These are phyloP conservation scores for Megalops cyprinoides DNA, from an alignment of 2,797 vertebrate species.

Conservation along the genomic window DNA sequence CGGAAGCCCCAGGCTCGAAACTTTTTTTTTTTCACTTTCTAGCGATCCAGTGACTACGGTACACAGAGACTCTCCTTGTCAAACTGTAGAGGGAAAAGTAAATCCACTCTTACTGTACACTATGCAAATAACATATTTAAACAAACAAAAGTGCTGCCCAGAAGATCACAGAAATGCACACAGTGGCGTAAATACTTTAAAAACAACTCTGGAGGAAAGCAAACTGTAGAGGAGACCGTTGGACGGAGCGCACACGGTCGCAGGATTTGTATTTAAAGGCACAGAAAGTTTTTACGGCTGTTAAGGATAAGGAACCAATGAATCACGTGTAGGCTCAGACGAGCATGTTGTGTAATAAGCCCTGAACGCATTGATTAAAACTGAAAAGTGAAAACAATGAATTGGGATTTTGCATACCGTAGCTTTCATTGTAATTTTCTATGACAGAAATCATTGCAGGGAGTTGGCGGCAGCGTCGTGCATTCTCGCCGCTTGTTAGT, in stretches of 20 bases:
- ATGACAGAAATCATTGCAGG: too few species aligned
- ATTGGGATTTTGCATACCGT: too few species aligned
- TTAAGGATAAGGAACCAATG: neutral
- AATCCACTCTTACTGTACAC: neutral
- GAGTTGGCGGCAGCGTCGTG: too few species aligned
- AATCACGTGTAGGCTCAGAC: neutral
- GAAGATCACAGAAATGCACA: neutral
- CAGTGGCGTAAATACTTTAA: neutral
- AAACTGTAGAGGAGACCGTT: slow-evolving; percentile 24
- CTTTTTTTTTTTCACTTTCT: slow-evolving; percentile 31
- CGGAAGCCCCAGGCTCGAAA: slow-evolving; percentile 59
- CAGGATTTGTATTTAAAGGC: slow-evolving; percentile 67
- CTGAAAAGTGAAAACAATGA: too few species aligned
- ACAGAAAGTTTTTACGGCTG: slow-evolving; percentile 48
- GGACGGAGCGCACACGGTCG: slow-evolving; percentile 43
- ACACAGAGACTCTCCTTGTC: neutral
- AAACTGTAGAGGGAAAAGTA: neutral
- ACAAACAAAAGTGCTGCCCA: neutral
- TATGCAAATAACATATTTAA: neutral
- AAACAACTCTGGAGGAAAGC: neutral
- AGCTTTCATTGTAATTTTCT: too few species aligned
- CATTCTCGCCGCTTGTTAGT: too few species aligned
- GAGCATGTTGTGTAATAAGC: neutral
- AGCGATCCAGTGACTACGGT: neutral
- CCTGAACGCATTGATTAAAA: too few species aligned